Percentiles rank a stretch among this genome's conserved stretches.
Conservation (phyloP, 2,113 vertebrate genomes). For the Nansenia antarctica region DNA sequence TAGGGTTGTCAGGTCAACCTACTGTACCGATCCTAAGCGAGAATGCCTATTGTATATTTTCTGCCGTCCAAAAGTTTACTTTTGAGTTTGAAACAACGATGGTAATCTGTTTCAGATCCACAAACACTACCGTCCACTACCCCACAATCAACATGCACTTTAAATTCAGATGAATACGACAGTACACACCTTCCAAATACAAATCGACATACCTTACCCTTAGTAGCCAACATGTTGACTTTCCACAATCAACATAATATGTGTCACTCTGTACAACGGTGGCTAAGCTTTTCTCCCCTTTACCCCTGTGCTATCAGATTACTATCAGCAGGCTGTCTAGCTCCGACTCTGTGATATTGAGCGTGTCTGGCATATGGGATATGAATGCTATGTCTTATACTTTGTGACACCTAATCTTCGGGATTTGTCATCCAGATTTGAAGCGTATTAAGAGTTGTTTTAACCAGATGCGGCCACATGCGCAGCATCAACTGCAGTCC, state of each 20-base stretch:
- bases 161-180: too few species aligned
- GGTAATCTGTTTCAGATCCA: too few species aligned
- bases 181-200: too few species aligned
- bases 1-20: too few species aligned
- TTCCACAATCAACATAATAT: neutral
- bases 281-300: neutral
- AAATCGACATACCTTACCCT: too few species aligned
- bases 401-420: slow-evolving; percentile 38
- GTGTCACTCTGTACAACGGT: neutral
- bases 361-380: neutral
- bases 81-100: too few species aligned
- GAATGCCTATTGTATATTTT: too few species aligned
- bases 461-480: slow-evolving; percentile 49
- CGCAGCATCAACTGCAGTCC: slow-evolving; percentile 33
- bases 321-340: neutral
- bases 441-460: slow-evolving; percentile 26
- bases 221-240: neutral
- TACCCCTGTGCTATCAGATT: neutral
- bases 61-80: too few species aligned
- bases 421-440: slow-evolving; percentile 50
- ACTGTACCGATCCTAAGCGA: too few species aligned
- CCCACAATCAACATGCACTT: too few species aligned
- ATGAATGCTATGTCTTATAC: neutral
- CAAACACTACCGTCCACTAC: too few species aligned
- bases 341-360: neutral